Base-by-base conservation (phyloP, 2,888 invertebrate species). In the Glyphotaelius pellucidus region DNA sequence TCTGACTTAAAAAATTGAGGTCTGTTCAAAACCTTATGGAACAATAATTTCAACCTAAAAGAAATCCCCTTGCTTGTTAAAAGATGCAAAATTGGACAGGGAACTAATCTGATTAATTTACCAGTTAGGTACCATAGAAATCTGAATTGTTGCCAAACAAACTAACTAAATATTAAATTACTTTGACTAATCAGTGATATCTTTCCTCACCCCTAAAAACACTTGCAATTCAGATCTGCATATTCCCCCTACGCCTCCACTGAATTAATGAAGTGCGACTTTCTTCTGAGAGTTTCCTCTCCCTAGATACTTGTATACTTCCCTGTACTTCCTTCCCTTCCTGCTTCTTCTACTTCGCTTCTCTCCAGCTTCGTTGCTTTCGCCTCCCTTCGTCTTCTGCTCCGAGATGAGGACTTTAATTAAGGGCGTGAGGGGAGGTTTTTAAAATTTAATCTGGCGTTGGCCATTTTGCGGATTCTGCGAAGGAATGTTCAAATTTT, bases 191-290 rank as follows among this genome's bases (percentile, higher is more conserved):
- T 67, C 67, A 67, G 67, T n/a, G 67, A 67, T 67, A 67, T 67
- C 67, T 67, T 67, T 67, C 67, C 67, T n/a, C 67, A 25, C 67
- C 67, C 67, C 67, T 67, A 67, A 67, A 67, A 67, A 67, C 67
- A 67, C 67, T 67, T 67, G 67, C 67, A 67, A 67, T 67, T 67
- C 67, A 30, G 86, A 86, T 47, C 86, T 52, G 86, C 86, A 32
- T 67, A 15, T 67, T 67, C 47, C 80, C 47, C 89, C 31, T n/a
- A 15, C 42, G 31, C 30, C 19, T 79, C 79, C 89, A 14, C 31
- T 89, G 89, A 89, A 42, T 89, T 89, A 89, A 89, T 89, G 89
- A 89, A 89, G 89, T 89, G 89, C 47, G 89, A 89, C 89, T 89
- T 67, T 83, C 83, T 89, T 89, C 89, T 52, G 79, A 89, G 89